Evolutionary conservation across 1,140 invertebrate species (phyloP), one percentile per base, ranked within the genome.

Genomic region (Heliconius eleuchia): DNA sequence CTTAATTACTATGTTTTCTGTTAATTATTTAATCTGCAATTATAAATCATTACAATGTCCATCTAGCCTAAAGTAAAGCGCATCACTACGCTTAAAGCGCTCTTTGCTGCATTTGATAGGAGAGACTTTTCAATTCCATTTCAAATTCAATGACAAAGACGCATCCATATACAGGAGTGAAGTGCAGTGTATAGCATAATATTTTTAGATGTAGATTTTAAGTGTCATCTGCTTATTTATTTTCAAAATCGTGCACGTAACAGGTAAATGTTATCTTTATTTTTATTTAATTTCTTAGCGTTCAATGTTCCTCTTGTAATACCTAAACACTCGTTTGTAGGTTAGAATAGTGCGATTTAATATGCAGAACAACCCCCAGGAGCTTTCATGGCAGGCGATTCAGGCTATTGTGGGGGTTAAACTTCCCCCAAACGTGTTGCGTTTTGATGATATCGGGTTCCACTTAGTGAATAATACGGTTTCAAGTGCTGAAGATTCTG

Each of bases 151-250:
- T 87, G 86, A 87, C 85, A 87, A 88, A 88, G 87, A 87, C 85
- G 87, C 86, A 89, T 85, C 89, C 85, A 86, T 90, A 87, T 82
- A 85, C 79, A 86, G 85, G 80, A 87, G 87, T 88, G 86, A 83
- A 88, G 85, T 86, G 86, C 82, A 89, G 87, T 89, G 87, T 85
- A 91, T 87, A 91, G 91, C 92, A 93, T 94, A 94, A 94, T 95
- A 95, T 95, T 95, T 95, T 95, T 95, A 95, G 94, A 95, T 95
- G 93, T 95, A 95, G 94, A 92, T 92, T 91, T 89, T 89, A 92
- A 88, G 90, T 94, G 92, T 93, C 94, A 90, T 91, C 89, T 88
- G 87, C 89, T 88, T 91, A 90, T 91, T 91, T 91, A 88, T 87
- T 89, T 87, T 77, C 84, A 86, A 86, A 84, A 87, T 91, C 89